These are phyloP conservation scores for Stercorarius parasiticus DNA, from an alignment of 2,113 vertebrate species.

Conservation along the genomic window DNA sequence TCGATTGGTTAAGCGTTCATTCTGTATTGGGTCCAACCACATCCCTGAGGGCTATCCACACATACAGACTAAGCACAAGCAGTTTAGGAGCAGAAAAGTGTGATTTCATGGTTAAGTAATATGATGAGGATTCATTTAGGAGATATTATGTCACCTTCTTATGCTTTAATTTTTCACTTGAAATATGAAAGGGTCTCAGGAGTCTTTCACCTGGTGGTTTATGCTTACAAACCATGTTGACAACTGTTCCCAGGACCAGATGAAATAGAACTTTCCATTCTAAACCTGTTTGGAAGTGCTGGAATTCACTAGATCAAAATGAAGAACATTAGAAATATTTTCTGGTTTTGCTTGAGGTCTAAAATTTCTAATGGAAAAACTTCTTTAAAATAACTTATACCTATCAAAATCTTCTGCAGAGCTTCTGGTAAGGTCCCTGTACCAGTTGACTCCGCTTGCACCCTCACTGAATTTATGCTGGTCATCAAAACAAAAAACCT, in stretches of 20 bases:
- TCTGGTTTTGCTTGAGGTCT: not conserved
- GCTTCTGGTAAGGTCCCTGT: not conserved
- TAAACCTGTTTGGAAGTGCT: not conserved
- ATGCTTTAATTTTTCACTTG: not conserved
- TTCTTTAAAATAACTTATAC: not conserved
- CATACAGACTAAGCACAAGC: not conserved
- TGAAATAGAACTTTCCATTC: not conserved
- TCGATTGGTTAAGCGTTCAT: not conserved
- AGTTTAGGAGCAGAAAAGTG: not conserved
- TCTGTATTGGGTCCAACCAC: not conserved
- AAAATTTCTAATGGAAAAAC: not conserved
- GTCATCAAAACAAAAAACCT: not conserved
- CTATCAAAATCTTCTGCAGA: not conserved
- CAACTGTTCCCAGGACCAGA: not conserved
- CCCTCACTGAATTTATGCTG: not conserved
- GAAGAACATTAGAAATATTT: not conserved
- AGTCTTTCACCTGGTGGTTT: not conserved
- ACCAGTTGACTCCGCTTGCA: not conserved
- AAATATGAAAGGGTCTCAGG: not conserved
- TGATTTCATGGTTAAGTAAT: not conserved
- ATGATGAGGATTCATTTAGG: not conserved
- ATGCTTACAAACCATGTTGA: not conserved
- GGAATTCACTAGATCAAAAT: not conserved
- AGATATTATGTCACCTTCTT: not conserved
- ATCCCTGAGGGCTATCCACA: not conserved